phyloP scores from a whole-genome alignment of 2,797 vertebrate species.

The Hypotaenidia philippensis region DNA sequence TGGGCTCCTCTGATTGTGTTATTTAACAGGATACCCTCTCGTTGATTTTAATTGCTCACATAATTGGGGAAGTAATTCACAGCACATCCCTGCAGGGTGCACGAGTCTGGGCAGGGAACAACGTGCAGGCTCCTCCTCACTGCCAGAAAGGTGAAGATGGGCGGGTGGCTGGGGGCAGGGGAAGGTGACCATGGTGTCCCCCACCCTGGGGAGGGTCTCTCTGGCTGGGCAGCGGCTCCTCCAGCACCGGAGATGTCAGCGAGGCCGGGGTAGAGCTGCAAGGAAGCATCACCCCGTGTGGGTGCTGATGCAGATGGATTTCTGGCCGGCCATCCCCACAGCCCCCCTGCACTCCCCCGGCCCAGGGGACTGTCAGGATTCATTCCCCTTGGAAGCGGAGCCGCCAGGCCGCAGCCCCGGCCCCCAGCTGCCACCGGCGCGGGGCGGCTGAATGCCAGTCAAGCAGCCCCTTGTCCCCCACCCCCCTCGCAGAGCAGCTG shows the following conservation, averaged over 20 bases:
- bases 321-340: rapidly evolving
- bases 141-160: neutral
- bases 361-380: rapidly evolving
- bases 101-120: neutral
- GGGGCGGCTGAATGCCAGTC: neutral
- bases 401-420: neutral
- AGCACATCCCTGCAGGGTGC: constrained; percentile 44
- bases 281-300: rapidly evolving
- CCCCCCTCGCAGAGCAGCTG: constrained; percentile 41
- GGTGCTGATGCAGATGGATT: rapidly evolving
- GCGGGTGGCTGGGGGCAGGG: neutral
- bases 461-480: neutral
- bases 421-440: constrained; percentile 27
- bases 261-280: rapidly evolving
- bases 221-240: neutral
- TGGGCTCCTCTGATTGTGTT: constrained; percentile 48
- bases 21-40: constrained; percentile 67
- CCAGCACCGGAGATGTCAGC: rapidly evolving
- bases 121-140: neutral
- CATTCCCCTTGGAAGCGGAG: rapidly evolving
- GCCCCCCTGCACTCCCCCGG: rapidly evolving
- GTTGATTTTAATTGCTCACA: constrained; percentile 70
- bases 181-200: rapidly evolving
- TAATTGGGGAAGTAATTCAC: constrained; percentile 63
- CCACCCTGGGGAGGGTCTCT: neutral